Evolutionary conservation across 2,888 invertebrate genomes (phyloP), one percentile per base, ranked within the genome.

Genomic region (Zygaena filipendulae): DNA sequence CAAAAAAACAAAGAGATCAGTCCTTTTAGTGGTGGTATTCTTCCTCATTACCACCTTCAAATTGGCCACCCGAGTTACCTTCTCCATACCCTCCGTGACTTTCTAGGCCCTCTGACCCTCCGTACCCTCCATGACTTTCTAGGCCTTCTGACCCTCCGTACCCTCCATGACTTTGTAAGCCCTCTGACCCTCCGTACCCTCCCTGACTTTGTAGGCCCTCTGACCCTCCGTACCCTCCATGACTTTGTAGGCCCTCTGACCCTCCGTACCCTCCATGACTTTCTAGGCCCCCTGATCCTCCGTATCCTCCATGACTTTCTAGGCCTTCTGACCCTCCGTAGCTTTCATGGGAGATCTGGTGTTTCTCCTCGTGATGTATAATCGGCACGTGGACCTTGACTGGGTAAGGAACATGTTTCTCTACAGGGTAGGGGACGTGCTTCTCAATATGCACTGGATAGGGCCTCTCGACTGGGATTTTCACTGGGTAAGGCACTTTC

Each of bases 351-450:
- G 46, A 41, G 9, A 33, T 26, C 21, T 56, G 53, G 8, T 62
- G 51, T 10, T 47, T 49, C 29, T 46, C 55, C 20, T 79, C 61
- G 19, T 81, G 67, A 29, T 86, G 83, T 13, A 87, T 74, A 10
- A 86, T 77, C 12, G 85, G 85, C 16, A 88, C 84, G 3, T 86
- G 84, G 29, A 90, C 85, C 60, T 91, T 90, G 13, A 88, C 84
- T 23, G 82, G 79, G 47, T 88, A 87, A 16, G 87, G 88, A 28
- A 90, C 82, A 30, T 84, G 84, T 52, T 87, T 87, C 45, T 88
- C 86, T 1, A 85, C 79, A 6, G 81, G 82, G 46, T 86, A 84
- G 0, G 88, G 85, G 18, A 88, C 86, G 39, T 86, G 86, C 47
- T 86, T 87, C 42, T 86, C 85, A 14, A 87, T 83, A n/a, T 82